Evolutionary conservation across 1,140 invertebrate species (phyloP), one percentile per base, ranked within the genome.

Genomic region (Trichonephila clavata): DNA sequence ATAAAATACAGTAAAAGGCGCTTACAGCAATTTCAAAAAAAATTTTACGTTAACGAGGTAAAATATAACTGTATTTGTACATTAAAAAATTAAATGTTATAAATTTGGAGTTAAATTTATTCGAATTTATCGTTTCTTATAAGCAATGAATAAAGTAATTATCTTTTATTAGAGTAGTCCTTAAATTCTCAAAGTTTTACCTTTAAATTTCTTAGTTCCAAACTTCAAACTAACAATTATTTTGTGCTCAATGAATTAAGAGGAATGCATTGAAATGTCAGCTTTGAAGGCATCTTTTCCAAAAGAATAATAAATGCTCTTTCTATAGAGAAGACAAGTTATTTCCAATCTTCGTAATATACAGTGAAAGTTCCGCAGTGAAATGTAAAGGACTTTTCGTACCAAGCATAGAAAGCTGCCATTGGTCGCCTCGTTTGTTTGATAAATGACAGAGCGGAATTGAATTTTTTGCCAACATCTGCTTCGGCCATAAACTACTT

Each of bases 391-490:
- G 63, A 77, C 68, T 13, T 18, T 77, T 77, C 27, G 13, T 2
- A 39, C 68, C 68, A 39, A 32, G 68, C 27, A 77, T 24, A 77
- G 68, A 32, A 77, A 27, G 24, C 68, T 77, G 68, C 68, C 68
- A 77, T 2, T 77, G 27, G 14, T 24, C 68, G 27, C 68, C 68
- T 77, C 68, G 68, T 77, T 77, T 77, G 24, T 77, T 27, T 77
- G 68, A 77, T 77, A 77, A 77, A 77, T 77, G 68, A 24, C 68
- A 16, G 16, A 32, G 27, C 10, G 68, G 68, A 77, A 77, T 77
- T 77, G 68, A 77, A 77, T 77, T 77, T 77, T 77, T 77, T 77
- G 18, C 68, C 68, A 77, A 32, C 68, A 77, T 77, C 68, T 77
- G 68, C 10, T 32, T 32, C 68, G 27, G 68, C 27, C 68, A 77